Evolutionary conservation across 2,797 vertebrate genomes (phyloP).

Genomic region (Podargus strigoides): DNA sequence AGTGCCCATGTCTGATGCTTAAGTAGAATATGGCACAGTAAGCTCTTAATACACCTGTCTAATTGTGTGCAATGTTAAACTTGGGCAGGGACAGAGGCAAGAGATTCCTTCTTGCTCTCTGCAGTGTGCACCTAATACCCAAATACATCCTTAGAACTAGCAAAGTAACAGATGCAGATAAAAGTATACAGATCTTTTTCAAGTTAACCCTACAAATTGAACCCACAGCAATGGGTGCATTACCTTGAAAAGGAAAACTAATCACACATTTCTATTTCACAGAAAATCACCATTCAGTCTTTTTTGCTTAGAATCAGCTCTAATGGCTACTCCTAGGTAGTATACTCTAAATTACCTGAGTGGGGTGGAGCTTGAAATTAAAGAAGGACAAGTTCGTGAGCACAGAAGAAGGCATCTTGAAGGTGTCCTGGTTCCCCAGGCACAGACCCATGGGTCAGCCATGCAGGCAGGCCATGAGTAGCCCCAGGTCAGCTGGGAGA

Average conservation of each 20-base stretch:
- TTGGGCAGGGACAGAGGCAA: background rate
- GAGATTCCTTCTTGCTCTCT: background rate
- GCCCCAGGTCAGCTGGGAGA: too few relatives aligned
- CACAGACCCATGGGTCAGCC: too few relatives aligned
- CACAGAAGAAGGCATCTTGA: background rate
- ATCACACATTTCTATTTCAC: background rate
- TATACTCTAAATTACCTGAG: background rate
- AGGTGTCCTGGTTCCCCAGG: too few relatives aligned
- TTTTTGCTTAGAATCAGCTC: background rate
- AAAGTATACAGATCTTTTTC: background rate
- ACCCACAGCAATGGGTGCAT: background rate
- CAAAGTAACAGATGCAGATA: background rate
- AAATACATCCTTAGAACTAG: background rate
- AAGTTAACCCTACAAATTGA: background rate
- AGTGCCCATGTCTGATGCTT: background rate
- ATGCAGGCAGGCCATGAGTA: too few relatives aligned
- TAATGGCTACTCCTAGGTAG: background rate
- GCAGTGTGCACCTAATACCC: background rate
- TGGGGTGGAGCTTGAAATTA: background rate
- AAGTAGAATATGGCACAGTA: background rate
- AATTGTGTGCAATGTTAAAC: background rate
- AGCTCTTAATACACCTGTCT: background rate
- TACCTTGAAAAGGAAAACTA: background rate
- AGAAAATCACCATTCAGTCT: background rate
- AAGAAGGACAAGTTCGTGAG: background rate